phyloP scores from a whole-genome alignment of 2,797 vertebrate genomes.

The Melanogrammus aeglefinus region DNA sequence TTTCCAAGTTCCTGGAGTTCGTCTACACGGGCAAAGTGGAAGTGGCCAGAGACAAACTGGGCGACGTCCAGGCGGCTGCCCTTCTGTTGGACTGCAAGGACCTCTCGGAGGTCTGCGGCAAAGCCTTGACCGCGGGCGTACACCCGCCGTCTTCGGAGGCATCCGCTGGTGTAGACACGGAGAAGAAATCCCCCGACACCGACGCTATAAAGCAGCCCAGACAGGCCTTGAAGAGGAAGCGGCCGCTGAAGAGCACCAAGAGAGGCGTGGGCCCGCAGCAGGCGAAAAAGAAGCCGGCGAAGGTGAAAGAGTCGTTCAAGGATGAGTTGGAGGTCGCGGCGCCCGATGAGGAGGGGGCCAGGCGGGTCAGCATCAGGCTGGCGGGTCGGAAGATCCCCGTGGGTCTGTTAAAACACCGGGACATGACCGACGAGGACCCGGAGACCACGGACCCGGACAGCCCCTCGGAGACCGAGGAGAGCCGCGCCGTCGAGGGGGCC shows the following conservation, averaged over 20 bases:
- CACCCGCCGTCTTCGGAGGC: not conserved
- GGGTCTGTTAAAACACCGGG: not conserved
- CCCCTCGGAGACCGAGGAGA: slow-evolving; percentile 18
- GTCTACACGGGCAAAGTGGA: slow-evolving; percentile 87
- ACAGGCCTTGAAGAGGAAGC: slow-evolving; percentile 33
- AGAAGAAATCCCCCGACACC: not conserved
- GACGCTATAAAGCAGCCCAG: not conserved
- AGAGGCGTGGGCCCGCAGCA: slow-evolving; percentile 15
- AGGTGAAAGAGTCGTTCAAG: not conserved
- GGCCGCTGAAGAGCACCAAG: slow-evolving; percentile 49
- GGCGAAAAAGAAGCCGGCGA: slow-evolving; percentile 21
- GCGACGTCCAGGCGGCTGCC: slow-evolving; percentile 79
- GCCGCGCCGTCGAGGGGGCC: not conserved
- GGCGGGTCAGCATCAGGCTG: slow-evolving; percentile 73
- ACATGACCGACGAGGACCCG: not conserved
- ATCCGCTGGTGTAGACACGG: not conserved
- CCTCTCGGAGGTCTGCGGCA: slow-evolving; percentile 80
- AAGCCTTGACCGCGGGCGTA: slow-evolving; percentile 44
- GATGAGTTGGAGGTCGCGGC: slow-evolving; percentile 21
- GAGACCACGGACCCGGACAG: slow-evolving; percentile 4
- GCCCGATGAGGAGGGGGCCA: slow-evolving; percentile 57
- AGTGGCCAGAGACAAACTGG: slow-evolving; percentile 78
- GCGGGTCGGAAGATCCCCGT: slow-evolving; percentile 71
- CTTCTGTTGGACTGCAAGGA: slow-evolving; percentile 84
- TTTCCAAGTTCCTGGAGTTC: slow-evolving; percentile 89